A percentile compares a stretch with the other conserved stretches of the same genome.
Evolutionary conservation across 30 jellyfish, hydroid and myxozoan species (phyloP).

Genomic region (Chrysaora quinquecirrha): DNA sequence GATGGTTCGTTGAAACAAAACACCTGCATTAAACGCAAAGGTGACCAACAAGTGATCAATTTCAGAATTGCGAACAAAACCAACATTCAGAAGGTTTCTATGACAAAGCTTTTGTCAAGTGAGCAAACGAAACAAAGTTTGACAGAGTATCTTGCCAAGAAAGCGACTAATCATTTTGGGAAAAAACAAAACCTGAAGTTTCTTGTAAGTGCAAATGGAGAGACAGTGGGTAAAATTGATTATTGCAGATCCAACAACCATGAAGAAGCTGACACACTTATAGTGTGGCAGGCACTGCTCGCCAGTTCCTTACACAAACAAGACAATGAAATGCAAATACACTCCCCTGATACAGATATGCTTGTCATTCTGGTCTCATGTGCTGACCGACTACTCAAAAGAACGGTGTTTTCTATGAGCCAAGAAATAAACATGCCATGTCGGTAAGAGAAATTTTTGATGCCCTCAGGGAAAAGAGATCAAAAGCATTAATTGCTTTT

Average conservation of each 20-base stretch:
- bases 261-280: slow-evolving; percentile 68
- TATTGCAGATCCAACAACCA: slow-evolving; percentile 52
- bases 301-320: slow-evolving; percentile 47
- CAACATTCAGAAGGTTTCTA: slow-evolving; percentile 38
- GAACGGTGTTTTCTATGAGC: slow-evolving; percentile 16
- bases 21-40: slow-evolving; percentile 35
- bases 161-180: slow-evolving; percentile 43
- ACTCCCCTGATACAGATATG: slow-evolving; percentile 47
- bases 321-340: slow-evolving; percentile 48
- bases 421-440: slow-evolving; percentile 4
- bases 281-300: slow-evolving; percentile 51
- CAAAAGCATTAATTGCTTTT: slow-evolving; percentile 46
- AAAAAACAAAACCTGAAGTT: slow-evolving; percentile 51
- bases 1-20: slow-evolving; percentile 31
- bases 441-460: slow-evolving; percentile 9
- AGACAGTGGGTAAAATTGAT: slow-evolving; percentile 47
- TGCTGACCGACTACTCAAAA: slow-evolving; percentile 28
- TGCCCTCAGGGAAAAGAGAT: slow-evolving; percentile 29
- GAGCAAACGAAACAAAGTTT: slow-evolving; percentile 55
- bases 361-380: slow-evolving; percentile 41
- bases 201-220: slow-evolving; percentile 54
- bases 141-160: slow-evolving; percentile 55
- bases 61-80: slow-evolving; percentile 21
- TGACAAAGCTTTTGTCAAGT: slow-evolving; percentile 52
- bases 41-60: slow-evolving; percentile 28